A percentile compares a stretch with the other conserved stretches of the same genome.
Conservation (phyloP, 2,797 vertebrate genomes). For the Lagocephalus sceleratus region DNA sequence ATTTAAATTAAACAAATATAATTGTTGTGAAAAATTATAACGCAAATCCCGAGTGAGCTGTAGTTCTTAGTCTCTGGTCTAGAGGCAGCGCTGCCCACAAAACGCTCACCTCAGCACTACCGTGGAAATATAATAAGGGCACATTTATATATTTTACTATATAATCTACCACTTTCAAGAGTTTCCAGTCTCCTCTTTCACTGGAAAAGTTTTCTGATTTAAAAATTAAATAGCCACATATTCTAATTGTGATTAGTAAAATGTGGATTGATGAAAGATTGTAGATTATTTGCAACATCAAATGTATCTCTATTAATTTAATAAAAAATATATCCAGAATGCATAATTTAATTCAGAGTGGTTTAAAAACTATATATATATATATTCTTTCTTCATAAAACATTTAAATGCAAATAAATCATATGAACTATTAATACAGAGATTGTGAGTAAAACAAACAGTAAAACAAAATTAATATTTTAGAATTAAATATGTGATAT, state of each 20-base stretch:
- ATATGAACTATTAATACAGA: no score
- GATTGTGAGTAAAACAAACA: no score
- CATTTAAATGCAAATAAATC: no score
- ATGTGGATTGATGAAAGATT: neutral
- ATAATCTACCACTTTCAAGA: neutral
- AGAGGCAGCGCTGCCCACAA: conserved; percentile 77
- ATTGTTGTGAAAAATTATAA: neutral
- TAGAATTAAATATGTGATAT: no score
- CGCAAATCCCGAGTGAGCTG: conserved; percentile 12
- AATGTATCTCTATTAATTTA: neutral
- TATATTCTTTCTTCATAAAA: no score
- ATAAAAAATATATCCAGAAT: no score
- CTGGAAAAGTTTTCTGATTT: neutral
- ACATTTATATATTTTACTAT: neutral
- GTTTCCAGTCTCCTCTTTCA: neutral
- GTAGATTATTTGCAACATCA: neutral
- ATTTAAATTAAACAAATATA: neutral
- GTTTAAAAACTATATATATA: no score
- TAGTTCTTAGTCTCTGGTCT: conserved; percentile 45
- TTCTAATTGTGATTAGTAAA: no score
- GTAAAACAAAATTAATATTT: no score
- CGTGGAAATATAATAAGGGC: conserved; percentile 8
- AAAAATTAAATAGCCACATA: no score
- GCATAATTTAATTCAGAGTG: no score
- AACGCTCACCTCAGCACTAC: conserved; percentile 46